Percentiles rank a stretch among this genome's conserved stretches.
These are phyloP conservation scores for Erannis defoliaria DNA, from an alignment of 2,888 invertebrate genomes.

Conservation along the genomic window DNA sequence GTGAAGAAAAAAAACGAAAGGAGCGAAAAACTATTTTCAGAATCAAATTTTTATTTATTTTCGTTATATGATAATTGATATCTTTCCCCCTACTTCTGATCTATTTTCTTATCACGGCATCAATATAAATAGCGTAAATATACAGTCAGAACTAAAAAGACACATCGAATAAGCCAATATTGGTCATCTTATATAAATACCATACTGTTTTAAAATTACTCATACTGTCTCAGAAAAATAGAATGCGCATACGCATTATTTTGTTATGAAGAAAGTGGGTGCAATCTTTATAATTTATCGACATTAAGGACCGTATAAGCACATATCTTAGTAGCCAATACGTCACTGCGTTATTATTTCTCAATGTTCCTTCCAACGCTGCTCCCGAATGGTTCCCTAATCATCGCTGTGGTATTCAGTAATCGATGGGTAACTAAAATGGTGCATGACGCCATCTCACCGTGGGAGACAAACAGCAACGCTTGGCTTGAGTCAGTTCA, in stretches of 20 bases:
- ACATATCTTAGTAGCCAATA: background rate
- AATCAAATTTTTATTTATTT: too few species aligned
- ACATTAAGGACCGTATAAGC: background rate
- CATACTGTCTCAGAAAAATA: background rate
- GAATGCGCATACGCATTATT: background rate
- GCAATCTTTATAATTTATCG: background rate
- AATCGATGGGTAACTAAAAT: slow-evolving; percentile 52
- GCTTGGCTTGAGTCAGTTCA: slow-evolving; percentile 54
- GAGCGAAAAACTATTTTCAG: too few species aligned
- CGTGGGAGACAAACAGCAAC: slow-evolving; percentile 45
- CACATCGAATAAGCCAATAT: background rate
- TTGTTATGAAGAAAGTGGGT: background rate
- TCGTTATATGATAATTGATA: too few species aligned
- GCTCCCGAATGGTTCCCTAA: slow-evolving; percentile 49
- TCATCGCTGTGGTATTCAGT: slow-evolving; percentile 50
- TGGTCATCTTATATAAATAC: background rate
- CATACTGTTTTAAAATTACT: background rate
- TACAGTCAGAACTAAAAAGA: too few species aligned
- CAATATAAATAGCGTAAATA: too few species aligned
- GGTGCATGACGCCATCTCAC: slow-evolving; percentile 44
- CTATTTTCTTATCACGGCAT: too few species aligned
- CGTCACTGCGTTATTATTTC: slow-evolving; percentile 40
- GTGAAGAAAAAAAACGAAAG: too few species aligned
- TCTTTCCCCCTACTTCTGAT: too few species aligned
- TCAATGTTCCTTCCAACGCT: slow-evolving; percentile 56